phyloP scores from a whole-genome alignment of 2,113 vertebrate genomes.

The Danio rerio region GRCz12tu NC_133180.1:15595001-15595500 shows the following conservation, averaged over 20 bases:
- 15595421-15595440: background rate
- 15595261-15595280: background rate
- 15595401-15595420: constrained; percentile 19
- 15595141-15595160: background rate
- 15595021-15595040: too few relatives aligned
- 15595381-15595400: constrained; percentile 28
- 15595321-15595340: constrained; percentile 5
- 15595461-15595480: background rate
- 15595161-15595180: background rate
- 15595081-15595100: background rate
- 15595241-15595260: background rate
- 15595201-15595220: background rate
- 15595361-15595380: constrained; percentile 34
- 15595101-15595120: background rate
- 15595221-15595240: background rate
- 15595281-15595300: background rate
- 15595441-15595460: background rate
- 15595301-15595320: constrained; percentile 1
- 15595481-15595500: background rate
- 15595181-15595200: background rate
- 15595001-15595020: too few relatives aligned
- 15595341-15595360: constrained; percentile 26
- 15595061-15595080: background rate
- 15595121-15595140: background rate
- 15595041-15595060: too few relatives aligned